These are phyloP conservation scores for Marmota monax DNA, from an alignment of 2,113 vertebrate genomes.

Conservation along the genomic window DNA sequence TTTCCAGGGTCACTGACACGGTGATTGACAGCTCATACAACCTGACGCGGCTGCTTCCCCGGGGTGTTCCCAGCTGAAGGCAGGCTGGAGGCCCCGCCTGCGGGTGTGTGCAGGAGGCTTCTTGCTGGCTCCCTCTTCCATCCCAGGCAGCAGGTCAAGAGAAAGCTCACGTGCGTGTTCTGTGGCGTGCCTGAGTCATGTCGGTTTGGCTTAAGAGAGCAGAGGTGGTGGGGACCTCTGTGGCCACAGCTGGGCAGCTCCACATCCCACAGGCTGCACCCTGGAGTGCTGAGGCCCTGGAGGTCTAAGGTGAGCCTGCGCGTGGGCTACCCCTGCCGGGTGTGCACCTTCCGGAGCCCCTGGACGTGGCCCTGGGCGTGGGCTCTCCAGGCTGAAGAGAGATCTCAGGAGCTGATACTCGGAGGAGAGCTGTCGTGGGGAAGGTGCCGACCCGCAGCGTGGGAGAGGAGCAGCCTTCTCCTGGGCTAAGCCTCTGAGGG, in stretches of 20 bases:
- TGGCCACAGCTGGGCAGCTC: background rate
- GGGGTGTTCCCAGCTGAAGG: constrained; percentile 37
- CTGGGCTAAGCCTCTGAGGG: no score
- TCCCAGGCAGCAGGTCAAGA: constrained; percentile 45
- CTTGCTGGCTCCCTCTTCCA: constrained; percentile 60
- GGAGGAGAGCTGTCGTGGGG: background rate
- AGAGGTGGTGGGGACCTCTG: background rate
- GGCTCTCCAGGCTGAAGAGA: background rate
- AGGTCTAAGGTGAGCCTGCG: background rate
- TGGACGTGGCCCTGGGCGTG: background rate
- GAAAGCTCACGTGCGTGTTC: constrained; percentile 35
- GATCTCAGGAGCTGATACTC: background rate
- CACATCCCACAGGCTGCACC: background rate
- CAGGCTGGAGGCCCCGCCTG: constrained; percentile 61
- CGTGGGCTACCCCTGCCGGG: no score
- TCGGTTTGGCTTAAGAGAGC: constrained; percentile 13
- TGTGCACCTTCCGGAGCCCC: background rate
- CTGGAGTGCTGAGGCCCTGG: background rate
- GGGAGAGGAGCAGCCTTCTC: background rate
- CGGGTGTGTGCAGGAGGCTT: background rate
- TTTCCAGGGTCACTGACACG: constrained; percentile 75
- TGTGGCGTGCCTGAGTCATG: constrained; percentile 52
- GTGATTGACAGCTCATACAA: constrained; percentile 83
- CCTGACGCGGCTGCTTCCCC: constrained; percentile 77
- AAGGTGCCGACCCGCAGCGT: no score